Evolutionary conservation across 2,888 invertebrate genomes (phyloP).

Genomic region (Unio pictorum): DNA sequence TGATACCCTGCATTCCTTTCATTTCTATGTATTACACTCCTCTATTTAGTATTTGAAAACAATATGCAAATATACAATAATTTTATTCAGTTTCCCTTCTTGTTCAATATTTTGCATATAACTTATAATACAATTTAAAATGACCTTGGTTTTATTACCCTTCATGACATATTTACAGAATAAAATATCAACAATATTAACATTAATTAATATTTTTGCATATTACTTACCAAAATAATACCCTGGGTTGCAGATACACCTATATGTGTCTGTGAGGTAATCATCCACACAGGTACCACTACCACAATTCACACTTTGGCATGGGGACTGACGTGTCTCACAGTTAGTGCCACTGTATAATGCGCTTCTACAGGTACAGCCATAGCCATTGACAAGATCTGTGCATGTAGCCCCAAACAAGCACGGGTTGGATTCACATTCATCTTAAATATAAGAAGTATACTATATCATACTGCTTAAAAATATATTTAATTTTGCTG

Average conservation of each 20-base stretch:
- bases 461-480: not conserved
- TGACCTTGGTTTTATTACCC: no score
- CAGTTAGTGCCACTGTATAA: conserved; percentile 90
- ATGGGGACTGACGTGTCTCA: conserved; percentile 74
- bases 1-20: no score
- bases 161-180: no score
- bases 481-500: not conserved
- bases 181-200: no score
- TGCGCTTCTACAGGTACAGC: conserved; percentile 86
- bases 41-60: no score
- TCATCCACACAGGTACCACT: conserved; percentile 46
- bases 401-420: conserved; percentile 47
- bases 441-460: conserved; percentile 32
- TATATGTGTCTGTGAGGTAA: conserved; percentile 26
- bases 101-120: no score
- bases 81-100: no score
- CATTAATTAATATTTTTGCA: not conserved
- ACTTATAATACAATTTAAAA: no score
- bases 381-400: conserved; percentile 79
- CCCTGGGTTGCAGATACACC: conserved; percentile 52
- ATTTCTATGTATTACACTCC: no score
- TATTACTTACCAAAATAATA: conserved; percentile 38
- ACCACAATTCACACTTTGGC: conserved; percentile 30
- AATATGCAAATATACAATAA: no score
- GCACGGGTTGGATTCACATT: conserved; percentile 48